These are phyloP conservation scores for Epinephelus moara DNA, from an alignment of 2,113 vertebrate genomes.

Conservation along the genomic window DNA sequence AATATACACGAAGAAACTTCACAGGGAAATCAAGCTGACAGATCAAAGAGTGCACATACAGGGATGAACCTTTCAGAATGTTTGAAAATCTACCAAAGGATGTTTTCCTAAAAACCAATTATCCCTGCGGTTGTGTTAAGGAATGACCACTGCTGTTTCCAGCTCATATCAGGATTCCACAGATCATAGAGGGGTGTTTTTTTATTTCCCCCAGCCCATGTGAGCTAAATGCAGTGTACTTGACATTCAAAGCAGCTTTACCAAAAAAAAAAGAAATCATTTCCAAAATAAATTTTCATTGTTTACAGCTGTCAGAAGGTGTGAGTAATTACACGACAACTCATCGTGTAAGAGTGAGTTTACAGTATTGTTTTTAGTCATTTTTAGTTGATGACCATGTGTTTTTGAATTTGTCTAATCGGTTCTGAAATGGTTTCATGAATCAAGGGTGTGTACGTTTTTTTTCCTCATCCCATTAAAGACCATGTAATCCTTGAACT, in stretches of 20 bases:
- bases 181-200: slow-evolving; percentile 28
- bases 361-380: slow-evolving; percentile 4
- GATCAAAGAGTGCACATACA: slow-evolving; percentile 64
- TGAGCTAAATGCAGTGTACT: slow-evolving; percentile 15
- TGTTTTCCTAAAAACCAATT: slow-evolving; percentile 64
- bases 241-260: slow-evolving; percentile 37
- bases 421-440: slow-evolving; percentile 48
- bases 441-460: slow-evolving; percentile 51
- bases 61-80: slow-evolving; percentile 62
- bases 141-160: slow-evolving; percentile 66
- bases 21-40: slow-evolving; percentile 59
- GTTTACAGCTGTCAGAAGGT: slow-evolving; percentile 40
- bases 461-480: slow-evolving; percentile 64
- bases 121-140: slow-evolving; percentile 55
- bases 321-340: slow-evolving; percentile 41
- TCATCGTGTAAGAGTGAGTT: slow-evolving; percentile 4
- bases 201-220: neutral
- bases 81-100: slow-evolving; percentile 67
- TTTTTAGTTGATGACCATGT: slow-evolving; percentile 60
- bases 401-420: slow-evolving; percentile 57
- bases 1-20: slow-evolving; percentile 51
- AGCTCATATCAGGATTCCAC: slow-evolving; percentile 55
- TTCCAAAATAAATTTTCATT: slow-evolving; percentile 43
- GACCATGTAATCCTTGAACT: slow-evolving; percentile 71
- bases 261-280: neutral